Evolutionary conservation across 2,113 vertebrate species (phyloP).

Genomic region (Mus spicilegus): DNA sequence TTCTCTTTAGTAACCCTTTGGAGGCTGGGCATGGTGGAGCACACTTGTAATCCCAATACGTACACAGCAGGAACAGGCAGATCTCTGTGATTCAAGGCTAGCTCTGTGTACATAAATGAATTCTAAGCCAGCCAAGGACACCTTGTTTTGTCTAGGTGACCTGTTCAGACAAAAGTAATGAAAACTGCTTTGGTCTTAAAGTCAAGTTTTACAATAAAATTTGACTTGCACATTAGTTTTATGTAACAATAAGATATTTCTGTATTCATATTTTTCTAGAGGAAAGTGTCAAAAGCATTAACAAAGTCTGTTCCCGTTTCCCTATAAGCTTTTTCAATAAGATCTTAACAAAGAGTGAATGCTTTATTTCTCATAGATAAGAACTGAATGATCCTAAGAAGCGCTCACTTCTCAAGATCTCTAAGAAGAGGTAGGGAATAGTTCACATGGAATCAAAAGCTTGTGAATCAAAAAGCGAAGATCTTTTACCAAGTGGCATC

Average conservation of each 20-base stretch:
- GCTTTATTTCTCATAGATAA: slow-evolving; percentile 71
- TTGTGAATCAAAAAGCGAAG: slow-evolving; percentile 72
- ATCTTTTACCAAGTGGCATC: slow-evolving; percentile 60
- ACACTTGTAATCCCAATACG: background rate
- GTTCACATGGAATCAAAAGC: slow-evolving; percentile 72
- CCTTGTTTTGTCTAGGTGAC: background rate
- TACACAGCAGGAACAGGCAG: background rate
- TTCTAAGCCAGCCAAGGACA: background rate
- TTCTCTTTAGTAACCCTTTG: slow-evolving; percentile 28
- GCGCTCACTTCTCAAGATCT: slow-evolving; percentile 68
- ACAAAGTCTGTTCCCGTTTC: background rate
- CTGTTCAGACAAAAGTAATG: background rate
- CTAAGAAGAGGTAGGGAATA: slow-evolving; percentile 63
- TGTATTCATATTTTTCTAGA: slow-evolving; percentile 42
- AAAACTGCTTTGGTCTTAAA: background rate
- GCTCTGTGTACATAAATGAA: background rate
- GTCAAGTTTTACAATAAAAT: slow-evolving; percentile 30
- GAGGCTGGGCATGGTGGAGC: background rate
- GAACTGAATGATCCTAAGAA: slow-evolving; percentile 68
- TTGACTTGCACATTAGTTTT: slow-evolving; percentile 36
- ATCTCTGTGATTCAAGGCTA: background rate
- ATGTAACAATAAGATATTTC: slow-evolving; percentile 22
- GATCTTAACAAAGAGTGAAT: slow-evolving; percentile 44
- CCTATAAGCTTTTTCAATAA: background rate
- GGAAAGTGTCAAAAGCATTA: slow-evolving; percentile 31